Evolutionary conservation across 2,888 invertebrate genomes (phyloP), one percentile per base, ranked within the genome.

Genomic region (Calliphora vomitoria): DNA sequence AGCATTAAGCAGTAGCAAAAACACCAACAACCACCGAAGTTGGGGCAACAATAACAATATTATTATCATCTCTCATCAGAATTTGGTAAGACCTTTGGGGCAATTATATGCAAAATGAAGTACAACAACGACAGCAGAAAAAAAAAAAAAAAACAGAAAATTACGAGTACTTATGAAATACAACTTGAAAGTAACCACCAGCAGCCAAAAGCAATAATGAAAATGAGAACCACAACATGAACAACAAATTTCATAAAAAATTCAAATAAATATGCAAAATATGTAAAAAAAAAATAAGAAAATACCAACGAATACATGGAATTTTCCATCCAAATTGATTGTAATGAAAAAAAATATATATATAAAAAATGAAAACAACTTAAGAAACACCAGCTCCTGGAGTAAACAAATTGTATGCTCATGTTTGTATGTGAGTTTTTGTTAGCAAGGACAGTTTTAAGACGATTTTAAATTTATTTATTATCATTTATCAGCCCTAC

Each of bases 51-150:
- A 85, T 71, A 85, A 85, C 74, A 71, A 62, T 58, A 79, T 79
- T 85, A 79, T 84, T 47, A 53, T 66, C 78, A 68, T 84, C 78
- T 82, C 81, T 74, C 84, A 75, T 85, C 64, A 75, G 64, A 71
- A 75, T 79, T 69, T 75, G 78, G 68, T 82, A 79, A 74, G 71
- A 53, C 62, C 85, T 85, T 41, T 35, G 82, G 84, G 87, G 82
- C 87, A 87, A 87, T 87, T 85, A 87, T 87, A 87, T 75, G 74
- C 79, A 87, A 85, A 85, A 62, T 78, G 20, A 64, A 53, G 25
- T 44, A 82, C 53, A 55, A 64, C 31, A 20, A 47, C 6, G 25
- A 8, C 3, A n/a, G 18, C 44, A 2, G 25, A 53, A 58, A 71
- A 64, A 41, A 47, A 38, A 53, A 58, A 71, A 64, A 41, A 47